phyloP scores from a whole-genome alignment of 92 coral and sea anemone genomes.

The Heteractis magnifica region DNA sequence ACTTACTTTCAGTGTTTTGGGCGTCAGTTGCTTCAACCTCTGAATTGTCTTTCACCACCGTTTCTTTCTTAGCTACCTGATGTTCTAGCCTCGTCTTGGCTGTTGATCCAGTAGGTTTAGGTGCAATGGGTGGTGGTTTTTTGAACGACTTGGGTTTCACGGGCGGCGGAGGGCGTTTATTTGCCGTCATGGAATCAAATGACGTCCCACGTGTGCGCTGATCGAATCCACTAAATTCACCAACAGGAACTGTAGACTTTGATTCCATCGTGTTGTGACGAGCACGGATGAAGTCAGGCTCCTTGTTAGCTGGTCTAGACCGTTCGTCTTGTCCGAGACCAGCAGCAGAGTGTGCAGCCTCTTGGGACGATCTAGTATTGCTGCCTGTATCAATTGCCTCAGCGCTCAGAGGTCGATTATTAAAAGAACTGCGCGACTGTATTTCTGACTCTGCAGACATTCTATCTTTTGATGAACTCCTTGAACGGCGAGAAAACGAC shows the following conservation, averaged over 20 bases:
- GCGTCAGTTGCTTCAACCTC: background rate
- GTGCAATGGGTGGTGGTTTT: slow-evolving; percentile 77
- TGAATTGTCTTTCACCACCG: background rate
- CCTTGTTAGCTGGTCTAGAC: background rate
- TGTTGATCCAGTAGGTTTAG: slow-evolving; percentile 53
- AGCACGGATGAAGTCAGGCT: background rate
- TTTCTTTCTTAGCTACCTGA: background rate
- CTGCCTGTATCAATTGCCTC: background rate
- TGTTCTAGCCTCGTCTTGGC: background rate
- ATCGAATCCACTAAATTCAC: background rate
- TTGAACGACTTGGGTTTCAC: slow-evolving; percentile 84
- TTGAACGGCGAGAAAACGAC: slow-evolving; percentile 3
- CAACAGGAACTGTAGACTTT: slow-evolving; percentile 12
- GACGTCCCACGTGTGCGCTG: slow-evolving; percentile 26
- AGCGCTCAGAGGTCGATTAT: background rate
- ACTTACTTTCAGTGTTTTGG: background rate
- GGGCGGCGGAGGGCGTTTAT: slow-evolving; percentile 69
- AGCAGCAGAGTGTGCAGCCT: background rate
- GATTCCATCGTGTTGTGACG: slow-evolving; percentile 16
- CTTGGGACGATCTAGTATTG: background rate
- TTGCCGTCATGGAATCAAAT: slow-evolving; percentile 39
- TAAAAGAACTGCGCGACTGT: background rate
- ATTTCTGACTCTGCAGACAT: background rate
- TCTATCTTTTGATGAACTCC: background rate
- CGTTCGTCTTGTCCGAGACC: background rate